Base-by-base conservation (phyloP, 2,797 vertebrate genomes). In the Hypotaenidia philippensis region DNA sequence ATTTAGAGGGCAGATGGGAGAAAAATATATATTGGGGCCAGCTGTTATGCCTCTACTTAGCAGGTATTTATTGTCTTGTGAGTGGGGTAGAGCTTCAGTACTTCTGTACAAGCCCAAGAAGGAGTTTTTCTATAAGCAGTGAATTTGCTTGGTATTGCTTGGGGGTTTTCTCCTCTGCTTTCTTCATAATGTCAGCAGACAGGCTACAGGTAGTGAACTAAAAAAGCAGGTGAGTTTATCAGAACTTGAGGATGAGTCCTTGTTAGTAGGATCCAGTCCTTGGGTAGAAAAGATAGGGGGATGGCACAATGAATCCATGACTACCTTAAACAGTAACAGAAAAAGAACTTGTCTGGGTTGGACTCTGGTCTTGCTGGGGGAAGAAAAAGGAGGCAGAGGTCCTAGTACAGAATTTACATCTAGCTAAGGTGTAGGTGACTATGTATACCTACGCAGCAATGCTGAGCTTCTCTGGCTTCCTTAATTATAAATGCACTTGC, bases 141-240 rank as follows among this genome's bases (percentile, higher is more conserved):
- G 21, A 32, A 21, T n/a, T 75, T 81, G 7, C 4, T 70, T 41
- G 8, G 25, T 32, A 1, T 26, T 20, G 5, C 64, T 83, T 50
- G 29, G 29, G 15, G 3, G 21, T 31, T 71, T 44, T 66, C n/a
- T 44, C 7, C 84, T 4, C 6, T 1, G 0, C 5, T 75, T 86
- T 71, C 49, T 92, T 79, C 3, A 3, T 25, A 4, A 12, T 7
- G 4, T 59, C 34, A 87, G n/a, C 31, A 82, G 32, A 27, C 8
- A 26, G 47, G 64, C 19, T 1, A 1, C 1, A 8, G 23, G 25
- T 12, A n/a, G 5, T 2, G 22, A 76, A 14, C 21, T 29, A 69
- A 72, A 72, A 89, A 90, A 66, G 17, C 19, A 84, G 63, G 56
- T 92, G 13, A 87, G 64, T 79, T 79, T 72, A 40, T 79, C 5